A percentile compares a stretch with the other conserved stretches of the same genome.
Evolutionary conservation across 2,888 invertebrate species (phyloP).

Genomic region (Leucophenga montana): DNA sequence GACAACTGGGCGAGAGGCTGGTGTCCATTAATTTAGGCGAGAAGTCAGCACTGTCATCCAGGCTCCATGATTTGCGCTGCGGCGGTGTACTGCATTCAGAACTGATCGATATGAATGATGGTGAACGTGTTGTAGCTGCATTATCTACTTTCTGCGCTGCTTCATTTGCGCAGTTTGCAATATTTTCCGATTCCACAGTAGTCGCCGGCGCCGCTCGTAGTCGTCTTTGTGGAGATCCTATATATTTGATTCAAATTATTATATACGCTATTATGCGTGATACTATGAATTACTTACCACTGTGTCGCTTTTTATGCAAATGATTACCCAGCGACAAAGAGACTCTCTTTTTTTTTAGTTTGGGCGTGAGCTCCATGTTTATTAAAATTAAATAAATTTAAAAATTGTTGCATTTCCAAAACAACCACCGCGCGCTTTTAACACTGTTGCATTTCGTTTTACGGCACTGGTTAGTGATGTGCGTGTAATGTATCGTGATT

Average conservation of each 20-base stretch:
- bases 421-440: not conserved
- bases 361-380: slow-evolving; percentile 61
- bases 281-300: slow-evolving; percentile 47
- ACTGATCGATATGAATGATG: slow-evolving; percentile 36
- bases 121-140: slow-evolving; percentile 34
- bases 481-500: no score
- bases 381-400: not conserved
- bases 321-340: slow-evolving; percentile 63
- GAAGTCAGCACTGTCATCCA: slow-evolving; percentile 65
- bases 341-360: slow-evolving; percentile 52
- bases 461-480: not conserved
- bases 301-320: slow-evolving; percentile 58
- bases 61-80: slow-evolving; percentile 48
- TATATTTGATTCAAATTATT: slow-evolving; percentile 6
- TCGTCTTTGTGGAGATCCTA: slow-evolving; percentile 62
- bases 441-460: not conserved
- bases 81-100: slow-evolving; percentile 65
- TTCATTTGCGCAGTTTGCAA: not conserved
- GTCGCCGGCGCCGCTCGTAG: slow-evolving; percentile 41
- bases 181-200: slow-evolving; percentile 20
- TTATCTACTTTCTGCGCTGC: not conserved
- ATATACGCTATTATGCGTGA: not conserved
- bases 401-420: not conserved
- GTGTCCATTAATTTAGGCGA: slow-evolving; percentile 58
- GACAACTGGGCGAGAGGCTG: slow-evolving; percentile 61